Percentiles rank a stretch among this genome's conserved stretches.
These are phyloP conservation scores for Eupithecia pulchellata DNA, from an alignment of 2,888 invertebrate genomes.

Conservation along the genomic window DNA sequence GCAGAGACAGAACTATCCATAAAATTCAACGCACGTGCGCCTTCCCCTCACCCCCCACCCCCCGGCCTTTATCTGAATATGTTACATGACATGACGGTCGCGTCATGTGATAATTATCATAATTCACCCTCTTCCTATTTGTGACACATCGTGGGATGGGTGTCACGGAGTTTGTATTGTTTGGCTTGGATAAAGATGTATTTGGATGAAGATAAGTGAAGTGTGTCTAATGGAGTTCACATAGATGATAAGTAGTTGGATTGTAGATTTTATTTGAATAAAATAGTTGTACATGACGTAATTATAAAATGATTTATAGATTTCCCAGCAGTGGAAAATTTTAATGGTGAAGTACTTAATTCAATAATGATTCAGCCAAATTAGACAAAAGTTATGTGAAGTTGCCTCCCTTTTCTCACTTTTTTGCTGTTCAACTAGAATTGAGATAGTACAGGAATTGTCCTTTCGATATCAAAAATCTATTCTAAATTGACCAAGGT, in stretches of 20 bases:
- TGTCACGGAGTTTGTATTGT: not conserved
- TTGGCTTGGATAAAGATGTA: not conserved
- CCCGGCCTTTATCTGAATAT: constrained; percentile 10
- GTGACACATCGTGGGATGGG: constrained; percentile 22
- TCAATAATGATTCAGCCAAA: not conserved
- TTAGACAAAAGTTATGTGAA: not conserved
- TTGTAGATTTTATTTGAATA: too few relatives aligned
- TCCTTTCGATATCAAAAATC: not conserved
- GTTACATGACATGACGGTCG: constrained; percentile 9
- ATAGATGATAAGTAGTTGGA: not conserved
- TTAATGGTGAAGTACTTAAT: not conserved
- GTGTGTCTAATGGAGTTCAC: not conserved
- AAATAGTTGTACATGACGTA: too few relatives aligned
- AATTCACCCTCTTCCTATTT: constrained; percentile 32
- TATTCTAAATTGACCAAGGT: not conserved
- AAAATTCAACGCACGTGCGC: constrained; percentile 8
- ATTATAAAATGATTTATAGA: too few relatives aligned
- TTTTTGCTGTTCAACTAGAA: not conserved
- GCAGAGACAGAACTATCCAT: constrained; percentile 9
- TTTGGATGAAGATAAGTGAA: not conserved
- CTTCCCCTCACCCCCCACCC: not conserved
- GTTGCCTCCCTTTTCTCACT: not conserved
- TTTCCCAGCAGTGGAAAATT: not conserved
- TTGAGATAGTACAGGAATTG: not conserved
- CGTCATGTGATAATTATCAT: constrained; percentile 45